Conservation (phyloP, 2,888 invertebrate genomes). For the Drosophila anomalipes region DNA sequence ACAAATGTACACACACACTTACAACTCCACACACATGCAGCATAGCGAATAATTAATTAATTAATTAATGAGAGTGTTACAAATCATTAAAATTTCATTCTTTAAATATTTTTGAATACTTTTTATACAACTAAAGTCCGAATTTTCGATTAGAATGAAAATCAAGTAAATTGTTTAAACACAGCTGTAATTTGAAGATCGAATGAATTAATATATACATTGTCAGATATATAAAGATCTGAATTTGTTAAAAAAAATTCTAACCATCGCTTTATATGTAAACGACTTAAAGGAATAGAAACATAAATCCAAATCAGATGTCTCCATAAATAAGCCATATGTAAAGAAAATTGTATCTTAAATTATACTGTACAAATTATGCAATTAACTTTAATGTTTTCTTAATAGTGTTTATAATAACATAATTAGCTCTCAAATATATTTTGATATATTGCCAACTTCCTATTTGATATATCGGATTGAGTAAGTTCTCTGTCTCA, state of each 20-base stretch:
- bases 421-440: not conserved
- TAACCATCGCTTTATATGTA: not conserved
- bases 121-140: not conserved
- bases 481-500: not conserved
- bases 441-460: not conserved
- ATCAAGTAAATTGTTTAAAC: not conserved
- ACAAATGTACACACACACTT: constrained; percentile 4
- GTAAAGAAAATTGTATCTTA: not conserved
- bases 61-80: not conserved
- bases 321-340: not conserved
- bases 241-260: not conserved
- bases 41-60: not conserved
- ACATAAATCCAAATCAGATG: not conserved
- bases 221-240: not conserved
- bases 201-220: not conserved
- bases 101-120: not conserved
- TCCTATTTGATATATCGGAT: not conserved
- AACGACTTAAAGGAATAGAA: not conserved
- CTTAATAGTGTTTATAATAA: not conserved
- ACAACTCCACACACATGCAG: constrained; percentile 2
- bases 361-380: not conserved
- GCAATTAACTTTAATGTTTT: not conserved
- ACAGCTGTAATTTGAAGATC: not conserved
- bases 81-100: not conserved
- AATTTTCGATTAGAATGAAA: not conserved